A percentile compares a stretch with the other conserved stretches of the same genome.
phyloP scores from a whole-genome alignment of 2,888 invertebrate species.

The Carterocephalus palaemon region DNA sequence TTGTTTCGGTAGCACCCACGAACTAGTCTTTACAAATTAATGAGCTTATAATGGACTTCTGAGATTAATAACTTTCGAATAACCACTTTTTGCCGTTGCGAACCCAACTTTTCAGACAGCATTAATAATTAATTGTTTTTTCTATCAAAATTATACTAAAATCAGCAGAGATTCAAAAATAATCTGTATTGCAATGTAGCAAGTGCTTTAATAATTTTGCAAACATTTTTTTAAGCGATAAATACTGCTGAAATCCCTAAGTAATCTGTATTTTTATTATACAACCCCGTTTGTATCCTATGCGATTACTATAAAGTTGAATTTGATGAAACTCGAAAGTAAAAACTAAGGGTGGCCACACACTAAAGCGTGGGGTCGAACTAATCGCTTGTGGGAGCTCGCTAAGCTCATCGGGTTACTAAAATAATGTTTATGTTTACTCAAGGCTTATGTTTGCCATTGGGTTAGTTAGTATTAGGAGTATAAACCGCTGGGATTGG shows the following conservation, averaged over 20 bases:
- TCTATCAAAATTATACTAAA: neutral
- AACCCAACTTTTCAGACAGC: conserved; percentile 2
- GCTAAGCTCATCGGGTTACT: conserved; percentile 74
- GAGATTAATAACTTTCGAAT: neutral
- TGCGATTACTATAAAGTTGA: conserved; percentile 3
- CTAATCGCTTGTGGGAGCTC: conserved; percentile 67
- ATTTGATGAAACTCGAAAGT: conserved; percentile 5
- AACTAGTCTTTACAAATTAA: conserved; percentile 45
- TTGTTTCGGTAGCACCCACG: too few relatives aligned
- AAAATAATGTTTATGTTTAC: conserved; percentile 76
- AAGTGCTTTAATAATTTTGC: neutral
- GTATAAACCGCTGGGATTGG: conserved; percentile 48
- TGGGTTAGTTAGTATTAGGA: conserved; percentile 47
- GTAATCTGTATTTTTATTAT: neutral
- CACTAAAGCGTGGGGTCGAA: conserved; percentile 43
- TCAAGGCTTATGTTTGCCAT: conserved; percentile 52
- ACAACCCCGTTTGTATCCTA: conserved; percentile 1
- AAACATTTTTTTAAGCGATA: too few relatives aligned
- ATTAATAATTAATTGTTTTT: neutral
- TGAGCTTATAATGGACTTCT: conserved; percentile 37
- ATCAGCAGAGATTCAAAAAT: neutral
- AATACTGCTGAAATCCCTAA: conserved; percentile 1
- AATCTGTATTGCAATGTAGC: neutral
- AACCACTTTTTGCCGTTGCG: neutral
- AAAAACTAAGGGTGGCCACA: conserved; percentile 13